These are phyloP conservation scores for Ceraclea dissimilis DNA, from an alignment of 2,888 invertebrate species.

Conservation along the genomic window DNA sequence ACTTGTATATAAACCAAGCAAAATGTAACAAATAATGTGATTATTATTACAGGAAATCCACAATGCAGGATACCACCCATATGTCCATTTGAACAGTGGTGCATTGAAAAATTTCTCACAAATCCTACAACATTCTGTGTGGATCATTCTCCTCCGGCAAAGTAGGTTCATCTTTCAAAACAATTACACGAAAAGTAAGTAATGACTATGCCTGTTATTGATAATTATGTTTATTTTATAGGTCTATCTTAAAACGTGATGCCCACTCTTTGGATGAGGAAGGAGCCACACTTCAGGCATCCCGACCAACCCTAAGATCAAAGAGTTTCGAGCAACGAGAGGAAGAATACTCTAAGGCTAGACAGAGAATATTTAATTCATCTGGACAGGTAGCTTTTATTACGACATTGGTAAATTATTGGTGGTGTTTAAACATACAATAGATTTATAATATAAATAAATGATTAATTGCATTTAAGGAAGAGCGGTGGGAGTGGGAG, in stretches of 20 bases:
- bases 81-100: conserved; percentile 40
- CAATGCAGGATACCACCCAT: conserved; percentile 39
- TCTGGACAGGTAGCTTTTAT: conserved; percentile 10
- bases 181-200: neutral
- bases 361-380: conserved; percentile 75
- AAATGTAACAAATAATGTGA: neutral
- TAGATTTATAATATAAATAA: too few relatives aligned
- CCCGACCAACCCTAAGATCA: conserved; percentile 37
- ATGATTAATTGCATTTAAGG: conserved; percentile 5
- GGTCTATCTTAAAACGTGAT: conserved; percentile 77
- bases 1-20: neutral
- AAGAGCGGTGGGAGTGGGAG: conserved; percentile 15
- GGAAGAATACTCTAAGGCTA: conserved; percentile 78
- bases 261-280: conserved; percentile 74
- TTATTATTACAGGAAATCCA: conserved; percentile 32
- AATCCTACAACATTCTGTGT: conserved; percentile 30
- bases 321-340: conserved; percentile 90
- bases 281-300: conserved; percentile 28
- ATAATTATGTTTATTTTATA: too few relatives aligned
- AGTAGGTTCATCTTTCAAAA: conserved; percentile 29
- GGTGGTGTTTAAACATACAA: too few relatives aligned
- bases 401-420: neutral
- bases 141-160: conserved; percentile 30
- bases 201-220: too few relatives aligned
- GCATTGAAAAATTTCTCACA: conserved; percentile 36